Evolutionary conservation across 1,140 invertebrate genomes (phyloP), one percentile per base, ranked within the genome.

Genomic region (Lutraria rhynchaena): DNA sequence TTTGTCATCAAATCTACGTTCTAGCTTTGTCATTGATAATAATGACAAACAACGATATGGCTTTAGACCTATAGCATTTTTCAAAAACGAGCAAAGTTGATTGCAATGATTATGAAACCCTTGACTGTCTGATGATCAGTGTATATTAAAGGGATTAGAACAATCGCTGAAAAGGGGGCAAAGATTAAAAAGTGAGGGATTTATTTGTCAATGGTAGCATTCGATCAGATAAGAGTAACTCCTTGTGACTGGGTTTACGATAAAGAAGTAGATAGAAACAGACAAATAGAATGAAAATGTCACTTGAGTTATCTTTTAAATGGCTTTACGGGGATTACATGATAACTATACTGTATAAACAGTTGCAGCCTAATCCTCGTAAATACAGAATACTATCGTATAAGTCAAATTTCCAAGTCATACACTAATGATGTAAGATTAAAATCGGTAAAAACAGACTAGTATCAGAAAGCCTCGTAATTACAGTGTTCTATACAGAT

Each of bases 281-380:
- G 35, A 35, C 35, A n/a, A 22, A 35, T 35, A 63, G 33, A 63
- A 63, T 63, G 60, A 9, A 44, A 24, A 63, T 22, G 35, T n/a
- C 35, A 63, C 37, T 22, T 4, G 17, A 63, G n/a, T 63, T 63
- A 63, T 63, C 60, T 37, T 22, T 63, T 44, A 44, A 63, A 63
- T 33, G 44, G 33, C n/a, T 35, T 63, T 63, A 63, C 44, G 11
- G 60, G 1, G 60, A 63, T 63, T 63, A 63, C 37, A 11, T 63
- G 60, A 63, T 63, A 63, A 63, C 35, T 19, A 63, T 63, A 63
- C 60, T 37, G 35, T n/a, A n/a, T n/a, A n/a, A n/a, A n/a, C n/a
- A n/a, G n/a, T n/a, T n/a, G n/a, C n/a, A n/a, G n/a, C n/a, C n/a
- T n/a, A n/a, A n/a, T n/a, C n/a, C n/a, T n/a, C n/a, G n/a, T n/a